Percentiles rank a stretch among this genome's conserved stretches.
These are phyloP conservation scores for Trachelipus rathkii DNA, from an alignment of 1,140 invertebrate genomes.

Conservation along the genomic window DNA sequence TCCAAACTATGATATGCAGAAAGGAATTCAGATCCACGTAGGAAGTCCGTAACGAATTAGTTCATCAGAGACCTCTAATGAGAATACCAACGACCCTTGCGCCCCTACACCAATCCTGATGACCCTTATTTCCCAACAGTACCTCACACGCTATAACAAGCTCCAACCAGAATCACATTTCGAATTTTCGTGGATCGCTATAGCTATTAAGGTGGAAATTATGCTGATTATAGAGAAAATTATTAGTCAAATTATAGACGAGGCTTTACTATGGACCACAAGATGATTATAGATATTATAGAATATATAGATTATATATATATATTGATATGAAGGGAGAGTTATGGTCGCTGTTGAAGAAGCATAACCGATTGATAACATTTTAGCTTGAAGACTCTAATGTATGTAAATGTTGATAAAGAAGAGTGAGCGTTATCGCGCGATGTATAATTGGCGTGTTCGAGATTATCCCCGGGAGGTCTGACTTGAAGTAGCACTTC, in stretches of 20 bases:
- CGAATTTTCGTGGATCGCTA: neutral
- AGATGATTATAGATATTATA: neutral
- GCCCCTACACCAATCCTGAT: neutral
- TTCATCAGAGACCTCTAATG: neutral
- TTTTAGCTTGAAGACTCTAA: too few species aligned
- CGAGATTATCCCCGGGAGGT: too few species aligned
- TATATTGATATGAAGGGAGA: too few species aligned
- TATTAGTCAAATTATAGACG: neutral
- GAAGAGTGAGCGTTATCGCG: too few species aligned
- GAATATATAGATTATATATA: too few species aligned
- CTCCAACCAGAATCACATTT: too few species aligned
- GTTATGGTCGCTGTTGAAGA: too few species aligned
- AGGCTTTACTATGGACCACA: neutral
- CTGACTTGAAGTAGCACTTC: too few species aligned
- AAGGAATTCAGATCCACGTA: neutral
- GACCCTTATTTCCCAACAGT: conserved; percentile 1
- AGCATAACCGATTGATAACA: too few species aligned
- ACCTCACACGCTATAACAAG: neutral
- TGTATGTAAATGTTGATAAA: too few species aligned
- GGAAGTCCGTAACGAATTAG: conserved; percentile 4
- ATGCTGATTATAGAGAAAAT: neutral
- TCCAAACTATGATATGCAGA: neutral
- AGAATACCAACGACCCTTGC: conserved; percentile 1
- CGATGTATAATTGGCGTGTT: too few species aligned
- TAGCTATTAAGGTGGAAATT: neutral